These are phyloP conservation scores for Xylophagus ater DNA, from an alignment of 2,888 invertebrate species.

Conservation along the genomic window DNA sequence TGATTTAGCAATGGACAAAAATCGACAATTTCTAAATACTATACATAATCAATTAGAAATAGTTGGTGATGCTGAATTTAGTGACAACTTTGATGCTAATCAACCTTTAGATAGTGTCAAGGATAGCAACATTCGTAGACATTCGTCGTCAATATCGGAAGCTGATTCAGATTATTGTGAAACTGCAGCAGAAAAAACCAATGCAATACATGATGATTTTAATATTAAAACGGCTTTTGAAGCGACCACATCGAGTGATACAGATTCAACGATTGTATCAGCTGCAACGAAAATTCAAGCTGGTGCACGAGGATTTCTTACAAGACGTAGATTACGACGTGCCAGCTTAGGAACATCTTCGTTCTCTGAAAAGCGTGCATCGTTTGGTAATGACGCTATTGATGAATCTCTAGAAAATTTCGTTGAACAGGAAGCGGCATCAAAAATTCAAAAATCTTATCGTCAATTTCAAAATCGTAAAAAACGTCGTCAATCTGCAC, in stretches of 20 bases:
- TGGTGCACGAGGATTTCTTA: conserved; percentile 31
- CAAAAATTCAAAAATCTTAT: conserved; percentile 18
- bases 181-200: conserved; percentile 6
- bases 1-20: conserved; percentile 3
- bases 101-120: conserved; percentile 28
- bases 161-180: conserved; percentile 33
- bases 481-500: conserved; percentile 10
- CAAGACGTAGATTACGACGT: conserved; percentile 27
- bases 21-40: conserved; percentile 6
- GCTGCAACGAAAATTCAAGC: conserved; percentile 36
- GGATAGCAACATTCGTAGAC: conserved; percentile 28
- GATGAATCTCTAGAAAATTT: conserved; percentile 33
- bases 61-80: conserved; percentile 18
- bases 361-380: conserved; percentile 26
- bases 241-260: conserved; percentile 31
- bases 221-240: conserved; percentile 31
- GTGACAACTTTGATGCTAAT: conserved; percentile 19
- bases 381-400: conserved; percentile 35
- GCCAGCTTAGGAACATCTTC: conserved; percentile 28
- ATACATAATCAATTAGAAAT: conserved; percentile 6
- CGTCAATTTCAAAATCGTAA: conserved; percentile 23
- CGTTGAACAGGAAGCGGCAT: conserved; percentile 22
- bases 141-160: conserved; percentile 34
- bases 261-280: conserved; percentile 35
- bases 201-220: conserved; percentile 25